Percentiles rank a stretch among this genome's conserved stretches.
Evolutionary conservation across 2,797 vertebrate genomes (phyloP).

Genomic region (Anguilla marmorata): DNA sequence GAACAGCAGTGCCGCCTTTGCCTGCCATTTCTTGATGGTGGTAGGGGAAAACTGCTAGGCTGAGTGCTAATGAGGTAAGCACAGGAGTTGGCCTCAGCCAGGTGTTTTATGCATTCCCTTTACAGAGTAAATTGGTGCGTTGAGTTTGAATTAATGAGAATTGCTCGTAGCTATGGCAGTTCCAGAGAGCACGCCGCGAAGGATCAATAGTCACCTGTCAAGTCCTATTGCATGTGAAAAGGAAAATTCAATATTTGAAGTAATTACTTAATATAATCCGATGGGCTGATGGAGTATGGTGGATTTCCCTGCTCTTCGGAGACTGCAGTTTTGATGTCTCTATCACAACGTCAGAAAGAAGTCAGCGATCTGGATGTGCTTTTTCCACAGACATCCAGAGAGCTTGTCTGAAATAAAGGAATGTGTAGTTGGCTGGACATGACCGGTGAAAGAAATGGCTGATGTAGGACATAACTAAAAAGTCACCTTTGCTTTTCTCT

Average conservation of each 20-base stretch:
- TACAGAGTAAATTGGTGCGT: background rate
- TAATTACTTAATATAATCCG: background rate
- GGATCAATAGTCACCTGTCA: constrained; percentile 1
- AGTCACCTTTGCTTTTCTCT: background rate
- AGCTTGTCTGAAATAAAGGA: background rate
- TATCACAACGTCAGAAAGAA: background rate
- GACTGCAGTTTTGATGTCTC: background rate
- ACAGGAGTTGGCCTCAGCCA: background rate
- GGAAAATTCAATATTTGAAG: constrained; percentile 1
- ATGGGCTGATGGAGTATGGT: background rate
- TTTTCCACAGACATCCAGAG: background rate
- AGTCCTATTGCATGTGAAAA: background rate
- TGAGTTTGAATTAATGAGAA: constrained; percentile 5
- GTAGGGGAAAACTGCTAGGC: background rate
- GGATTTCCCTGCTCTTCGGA: background rate
- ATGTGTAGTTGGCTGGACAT: background rate
- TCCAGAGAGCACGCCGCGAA: background rate
- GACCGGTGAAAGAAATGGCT: background rate
- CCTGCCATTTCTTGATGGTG: background rate
- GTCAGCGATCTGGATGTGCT: background rate
- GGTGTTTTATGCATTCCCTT: constrained; percentile 9
- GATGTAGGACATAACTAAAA: background rate
- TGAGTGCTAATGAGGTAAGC: background rate
- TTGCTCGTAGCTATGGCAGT: background rate
- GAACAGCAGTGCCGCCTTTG: background rate